These are phyloP conservation scores for Bombycilla garrulus DNA, from an alignment of 2,113 vertebrate species.

Conservation along the genomic window DNA sequence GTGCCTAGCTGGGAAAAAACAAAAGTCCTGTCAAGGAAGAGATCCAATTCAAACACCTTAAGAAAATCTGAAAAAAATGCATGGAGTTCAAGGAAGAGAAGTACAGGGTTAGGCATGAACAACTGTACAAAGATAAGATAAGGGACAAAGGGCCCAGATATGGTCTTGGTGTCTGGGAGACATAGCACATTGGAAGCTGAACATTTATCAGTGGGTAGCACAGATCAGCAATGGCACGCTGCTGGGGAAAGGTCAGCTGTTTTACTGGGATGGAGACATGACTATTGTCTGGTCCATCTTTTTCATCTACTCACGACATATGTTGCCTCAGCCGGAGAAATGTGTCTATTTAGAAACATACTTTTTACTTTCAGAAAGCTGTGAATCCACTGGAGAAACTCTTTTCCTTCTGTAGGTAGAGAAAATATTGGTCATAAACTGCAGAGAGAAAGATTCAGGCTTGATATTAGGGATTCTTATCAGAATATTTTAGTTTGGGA, in stretches of 20 bases:
- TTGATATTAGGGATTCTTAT: background rate
- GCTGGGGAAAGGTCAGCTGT: background rate
- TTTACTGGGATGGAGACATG: background rate
- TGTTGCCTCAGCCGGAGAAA: background rate
- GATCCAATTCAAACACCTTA: background rate
- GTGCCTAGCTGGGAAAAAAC: background rate
- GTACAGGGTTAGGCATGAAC: background rate
- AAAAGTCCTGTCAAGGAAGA: background rate
- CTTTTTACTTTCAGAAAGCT: background rate
- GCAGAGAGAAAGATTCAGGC: background rate
- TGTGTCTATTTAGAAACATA: background rate
- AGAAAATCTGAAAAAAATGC: background rate
- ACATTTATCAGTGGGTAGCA: background rate
- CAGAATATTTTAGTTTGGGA: background rate
- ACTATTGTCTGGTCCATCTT: background rate
- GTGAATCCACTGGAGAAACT: background rate
- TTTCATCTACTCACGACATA: background rate
- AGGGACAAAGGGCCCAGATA: background rate
- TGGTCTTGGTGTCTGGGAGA: background rate
- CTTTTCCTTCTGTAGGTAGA: background rate
- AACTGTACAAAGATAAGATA: background rate
- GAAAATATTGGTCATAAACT: background rate
- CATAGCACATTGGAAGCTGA: background rate
- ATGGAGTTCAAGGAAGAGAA: background rate
- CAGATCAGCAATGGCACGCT: background rate